phyloP scores from a whole-genome alignment of 1,140 invertebrate species.

The Caenorhabditis inopinata region DNA sequence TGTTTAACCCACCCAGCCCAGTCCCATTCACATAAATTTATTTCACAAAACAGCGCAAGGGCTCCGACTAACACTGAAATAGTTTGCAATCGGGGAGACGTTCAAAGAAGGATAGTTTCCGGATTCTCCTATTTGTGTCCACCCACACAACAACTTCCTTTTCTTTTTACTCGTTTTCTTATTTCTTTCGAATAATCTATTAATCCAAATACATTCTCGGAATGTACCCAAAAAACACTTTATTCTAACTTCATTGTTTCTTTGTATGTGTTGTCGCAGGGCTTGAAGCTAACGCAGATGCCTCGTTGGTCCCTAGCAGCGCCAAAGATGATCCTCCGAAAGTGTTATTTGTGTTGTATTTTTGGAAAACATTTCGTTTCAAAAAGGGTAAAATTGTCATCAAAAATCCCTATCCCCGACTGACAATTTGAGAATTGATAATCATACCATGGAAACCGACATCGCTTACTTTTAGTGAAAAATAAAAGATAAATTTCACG shows the following conservation, averaged over 20 bases:
- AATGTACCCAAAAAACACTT: too few relatives aligned
- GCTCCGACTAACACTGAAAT: not conserved
- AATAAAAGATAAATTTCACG: too few relatives aligned
- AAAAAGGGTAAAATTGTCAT: not conserved
- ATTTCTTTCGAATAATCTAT: not conserved
- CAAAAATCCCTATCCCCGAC: too few relatives aligned
- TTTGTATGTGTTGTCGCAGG: not conserved
- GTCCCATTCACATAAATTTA: not conserved
- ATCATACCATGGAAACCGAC: too few relatives aligned
- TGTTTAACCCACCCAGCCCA: not conserved
- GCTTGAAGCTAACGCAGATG: not conserved
- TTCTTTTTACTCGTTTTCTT: not conserved
- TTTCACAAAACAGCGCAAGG: slow-evolving; percentile 9
- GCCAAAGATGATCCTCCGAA: slow-evolving; percentile 1
- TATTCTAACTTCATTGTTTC: slow-evolving; percentile 13
- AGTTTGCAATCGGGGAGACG: not conserved
- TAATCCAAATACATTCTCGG: too few relatives aligned
- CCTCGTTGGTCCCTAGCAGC: not conserved
- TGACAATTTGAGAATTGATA: too few relatives aligned
- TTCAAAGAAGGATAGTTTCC: not conserved
- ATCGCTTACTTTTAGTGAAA: too few relatives aligned
- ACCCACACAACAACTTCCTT: slow-evolving; percentile 24
- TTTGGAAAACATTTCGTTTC: not conserved
- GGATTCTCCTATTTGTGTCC: not conserved
- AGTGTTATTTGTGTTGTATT: not conserved